Conservation (phyloP, 2,113 vertebrate species). For the Cathartes aura region DNA sequence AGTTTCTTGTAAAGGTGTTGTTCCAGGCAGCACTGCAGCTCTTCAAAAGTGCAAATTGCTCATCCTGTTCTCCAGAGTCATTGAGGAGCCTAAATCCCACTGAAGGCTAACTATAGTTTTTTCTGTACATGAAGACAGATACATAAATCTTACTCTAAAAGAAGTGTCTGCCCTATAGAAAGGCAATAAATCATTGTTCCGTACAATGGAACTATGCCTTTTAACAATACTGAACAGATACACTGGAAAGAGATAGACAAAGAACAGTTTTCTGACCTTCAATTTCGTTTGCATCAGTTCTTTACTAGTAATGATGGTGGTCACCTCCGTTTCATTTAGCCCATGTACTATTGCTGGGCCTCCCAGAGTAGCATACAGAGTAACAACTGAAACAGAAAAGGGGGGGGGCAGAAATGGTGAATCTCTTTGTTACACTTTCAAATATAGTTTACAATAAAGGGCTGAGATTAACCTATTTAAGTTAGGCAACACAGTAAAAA, state of each 20-base stretch:
- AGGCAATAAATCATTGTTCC: background rate
- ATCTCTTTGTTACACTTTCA: background rate
- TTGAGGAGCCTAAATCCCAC: background rate
- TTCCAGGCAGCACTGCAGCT: background rate
- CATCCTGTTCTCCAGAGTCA: background rate
- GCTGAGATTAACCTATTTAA: background rate
- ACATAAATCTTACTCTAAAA: background rate
- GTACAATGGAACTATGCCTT: background rate
- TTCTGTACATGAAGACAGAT: background rate
- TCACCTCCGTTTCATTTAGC: conserved; percentile 91
- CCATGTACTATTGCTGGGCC: conserved; percentile 92
- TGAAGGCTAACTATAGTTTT: background rate
- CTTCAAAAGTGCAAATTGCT: background rate
- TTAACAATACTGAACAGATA: background rate
- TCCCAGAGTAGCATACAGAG: conserved; percentile 92
- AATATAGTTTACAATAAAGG: background rate
- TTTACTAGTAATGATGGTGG: conserved; percentile 93
- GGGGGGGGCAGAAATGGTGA: background rate
- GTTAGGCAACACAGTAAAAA: background rate
- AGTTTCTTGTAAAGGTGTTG: background rate
- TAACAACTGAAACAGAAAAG: conserved; percentile 84
- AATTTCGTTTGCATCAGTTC: conserved; percentile 91
- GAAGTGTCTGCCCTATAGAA: background rate
- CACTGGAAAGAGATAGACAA: background rate
- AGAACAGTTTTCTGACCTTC: conserved; percentile 80